These are phyloP conservation scores for Xylota sylvarum DNA, from an alignment of 2,888 invertebrate genomes.

Conservation along the genomic window DNA sequence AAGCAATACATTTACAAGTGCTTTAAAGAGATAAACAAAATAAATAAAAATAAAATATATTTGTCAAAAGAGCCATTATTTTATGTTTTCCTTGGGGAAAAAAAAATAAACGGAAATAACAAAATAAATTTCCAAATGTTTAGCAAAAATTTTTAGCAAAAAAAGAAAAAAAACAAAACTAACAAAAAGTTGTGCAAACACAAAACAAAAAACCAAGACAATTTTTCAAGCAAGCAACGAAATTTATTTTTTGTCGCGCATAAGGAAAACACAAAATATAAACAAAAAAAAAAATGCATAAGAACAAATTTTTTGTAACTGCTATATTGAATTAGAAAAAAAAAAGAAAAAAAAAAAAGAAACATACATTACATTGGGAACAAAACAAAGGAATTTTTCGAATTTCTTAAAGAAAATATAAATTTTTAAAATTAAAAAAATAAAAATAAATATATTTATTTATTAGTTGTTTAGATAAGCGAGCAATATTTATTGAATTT, in stretches of 20 bases:
- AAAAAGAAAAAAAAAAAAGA: conserved; percentile 46
- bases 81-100: conserved; percentile 71
- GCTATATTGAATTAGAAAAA: conserved; percentile 68
- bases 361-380: conserved; percentile 81
- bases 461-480: conserved; percentile 75
- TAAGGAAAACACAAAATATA: conserved; percentile 75
- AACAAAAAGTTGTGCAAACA: conserved; percentile 53
- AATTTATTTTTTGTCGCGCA: conserved; percentile 74
- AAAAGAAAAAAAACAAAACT: conserved; percentile 47
- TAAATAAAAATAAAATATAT: conserved; percentile 42
- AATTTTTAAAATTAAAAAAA: conserved; percentile 48
- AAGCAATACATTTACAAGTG: conserved; percentile 78
- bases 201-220: conserved; percentile 59
- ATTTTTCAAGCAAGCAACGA: conserved; percentile 77
- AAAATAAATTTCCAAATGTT: conserved; percentile 49
- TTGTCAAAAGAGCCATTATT: conserved; percentile 72
- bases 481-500: conserved; percentile 76
- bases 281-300: conserved; percentile 50
- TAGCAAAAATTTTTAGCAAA: conserved; percentile 55
- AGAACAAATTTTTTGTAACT: conserved; percentile 65
- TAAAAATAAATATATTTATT: conserved; percentile 62
- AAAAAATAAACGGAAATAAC: conserved; percentile 27
- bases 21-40: conserved; percentile 72
- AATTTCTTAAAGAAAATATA: conserved; percentile 81
- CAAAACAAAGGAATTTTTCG: conserved; percentile 84